phyloP scores from a whole-genome alignment of 2,888 invertebrate genomes.

The Caenorhabditis becei region DNA sequence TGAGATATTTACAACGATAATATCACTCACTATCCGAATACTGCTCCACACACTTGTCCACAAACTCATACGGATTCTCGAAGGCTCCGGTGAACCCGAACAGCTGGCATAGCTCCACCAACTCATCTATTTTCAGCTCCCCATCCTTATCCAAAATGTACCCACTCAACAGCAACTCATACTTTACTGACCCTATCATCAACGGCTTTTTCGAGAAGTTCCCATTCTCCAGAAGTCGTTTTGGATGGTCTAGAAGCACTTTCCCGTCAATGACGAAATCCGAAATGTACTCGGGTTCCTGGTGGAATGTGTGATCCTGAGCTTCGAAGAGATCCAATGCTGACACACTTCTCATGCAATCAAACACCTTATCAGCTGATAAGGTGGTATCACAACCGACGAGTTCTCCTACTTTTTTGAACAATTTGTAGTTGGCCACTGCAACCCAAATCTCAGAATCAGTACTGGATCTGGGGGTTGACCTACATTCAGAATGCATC shows the following conservation, averaged over 20 bases:
- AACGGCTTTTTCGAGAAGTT: conserved; percentile 5
- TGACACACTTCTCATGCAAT: conserved; percentile 22
- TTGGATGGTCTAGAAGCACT: conserved; percentile 15
- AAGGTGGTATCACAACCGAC: background rate
- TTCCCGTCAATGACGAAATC: conserved; percentile 36
- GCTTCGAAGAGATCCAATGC: conserved; percentile 1
- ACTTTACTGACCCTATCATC: conserved; percentile 29
- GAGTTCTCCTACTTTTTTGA: conserved; percentile 1
- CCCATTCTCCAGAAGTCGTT: conserved; percentile 5
- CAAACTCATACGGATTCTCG: conserved; percentile 20
- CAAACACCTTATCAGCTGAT: background rate
- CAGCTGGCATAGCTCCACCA: conserved; percentile 21
- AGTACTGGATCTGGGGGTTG: background rate
- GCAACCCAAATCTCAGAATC: background rate
- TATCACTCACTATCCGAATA: conserved; percentile 9
- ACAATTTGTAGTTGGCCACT: conserved; percentile 31
- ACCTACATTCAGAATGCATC: conserved; percentile 16
- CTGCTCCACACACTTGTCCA: conserved; percentile 26
- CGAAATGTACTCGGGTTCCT: conserved; percentile 18
- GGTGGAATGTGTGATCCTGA: conserved; percentile 7
- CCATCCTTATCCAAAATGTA: conserved; percentile 14
- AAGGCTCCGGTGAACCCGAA: conserved; percentile 23
- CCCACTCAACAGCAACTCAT: conserved; percentile 11
- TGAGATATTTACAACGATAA: too few species aligned
- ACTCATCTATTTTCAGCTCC: background rate